Base-by-base conservation (phyloP, 2,797 vertebrate genomes). In the Helostoma temminkii region DNA sequence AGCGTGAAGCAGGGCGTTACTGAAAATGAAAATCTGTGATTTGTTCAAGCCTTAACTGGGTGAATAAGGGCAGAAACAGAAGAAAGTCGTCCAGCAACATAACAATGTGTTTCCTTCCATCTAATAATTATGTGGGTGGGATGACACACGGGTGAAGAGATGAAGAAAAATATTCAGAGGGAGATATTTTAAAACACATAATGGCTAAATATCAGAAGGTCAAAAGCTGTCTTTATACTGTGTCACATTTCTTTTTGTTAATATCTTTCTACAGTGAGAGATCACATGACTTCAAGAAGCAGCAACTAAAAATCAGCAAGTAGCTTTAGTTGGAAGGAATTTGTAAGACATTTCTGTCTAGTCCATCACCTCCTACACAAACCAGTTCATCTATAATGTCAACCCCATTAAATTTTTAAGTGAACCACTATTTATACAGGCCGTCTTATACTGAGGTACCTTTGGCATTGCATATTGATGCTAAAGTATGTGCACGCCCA, bases 161-260 rank as follows among this genome's bases (percentile, higher is more conserved):
- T 41, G 53, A 74, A 58, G 28, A 36, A 36, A 54, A 71, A 50
- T 24, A 62, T 26, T 24, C 42, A 0, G 12, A 71, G 55, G 28
- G 41, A 64, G 68, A 59, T 69, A 36, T 81, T 79, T 80, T 41
- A 71, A 39, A 60, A 73, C 3, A 22, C 2, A 24, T 69, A 71
- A 83, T 53, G 50, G 70, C 42, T 80, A 60, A 72, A 83, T 78
- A 85, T 87, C 81, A 85, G 81, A 86, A 78, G 72, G 66, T 50
- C 53, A 67, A 55, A 74, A 76, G 34, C 61, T 70, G 62, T 56
- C 61, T 85, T 81, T 63, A 72, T 83, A 49, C 63, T 25, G 47
- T 19, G 41, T 68, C 60, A 52, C 39, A n/a, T 63, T 67, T 73
- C 69, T 73, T 83, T n/a, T 74, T 61, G 76, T 76, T 74, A 68